Evolutionary conservation across 1,140 invertebrate species (phyloP).

Genomic region (Oedothorax gibbosus): DNA sequence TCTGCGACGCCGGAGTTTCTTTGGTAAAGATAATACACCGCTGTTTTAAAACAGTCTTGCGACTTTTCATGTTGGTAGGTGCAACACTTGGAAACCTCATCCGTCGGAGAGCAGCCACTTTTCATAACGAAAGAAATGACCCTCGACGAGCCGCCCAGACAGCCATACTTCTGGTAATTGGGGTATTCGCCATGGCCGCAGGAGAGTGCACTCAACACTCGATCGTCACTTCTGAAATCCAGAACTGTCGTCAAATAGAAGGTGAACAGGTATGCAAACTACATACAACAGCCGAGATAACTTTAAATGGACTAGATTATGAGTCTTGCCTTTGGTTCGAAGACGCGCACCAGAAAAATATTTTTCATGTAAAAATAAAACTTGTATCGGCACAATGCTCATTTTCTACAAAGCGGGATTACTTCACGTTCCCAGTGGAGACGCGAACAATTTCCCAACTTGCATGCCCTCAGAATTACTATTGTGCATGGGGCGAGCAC

Average conservation of each 20-base stretch:
- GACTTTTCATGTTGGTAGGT: no score
- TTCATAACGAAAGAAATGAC: no score
- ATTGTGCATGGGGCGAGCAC: not conserved
- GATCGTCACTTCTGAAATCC: not conserved
- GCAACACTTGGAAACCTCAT: no score
- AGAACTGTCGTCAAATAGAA: not conserved
- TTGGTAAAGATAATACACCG: no score
- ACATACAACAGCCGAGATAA: not conserved
- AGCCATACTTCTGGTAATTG: not conserved
- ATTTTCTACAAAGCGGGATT: not conserved
- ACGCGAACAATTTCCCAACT: not conserved
- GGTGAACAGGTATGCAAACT: not conserved
- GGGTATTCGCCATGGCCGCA: not conserved
- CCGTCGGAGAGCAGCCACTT: no score
- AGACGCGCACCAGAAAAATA: no score
- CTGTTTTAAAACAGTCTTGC: no score
- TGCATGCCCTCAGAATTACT: not conserved
- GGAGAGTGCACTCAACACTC: not conserved
- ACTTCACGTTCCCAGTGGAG: not conserved
- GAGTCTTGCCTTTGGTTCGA: constrained; percentile 1
- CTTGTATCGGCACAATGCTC: not conserved
- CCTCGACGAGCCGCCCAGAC: not conserved
- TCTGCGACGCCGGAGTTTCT: no score
- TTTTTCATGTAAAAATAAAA: not conserved
- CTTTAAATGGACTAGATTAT: not conserved